These are phyloP conservation scores for Caenorhabditis drosophilae DNA, from an alignment of 2,888 invertebrate species.

Conservation along the genomic window DNA sequence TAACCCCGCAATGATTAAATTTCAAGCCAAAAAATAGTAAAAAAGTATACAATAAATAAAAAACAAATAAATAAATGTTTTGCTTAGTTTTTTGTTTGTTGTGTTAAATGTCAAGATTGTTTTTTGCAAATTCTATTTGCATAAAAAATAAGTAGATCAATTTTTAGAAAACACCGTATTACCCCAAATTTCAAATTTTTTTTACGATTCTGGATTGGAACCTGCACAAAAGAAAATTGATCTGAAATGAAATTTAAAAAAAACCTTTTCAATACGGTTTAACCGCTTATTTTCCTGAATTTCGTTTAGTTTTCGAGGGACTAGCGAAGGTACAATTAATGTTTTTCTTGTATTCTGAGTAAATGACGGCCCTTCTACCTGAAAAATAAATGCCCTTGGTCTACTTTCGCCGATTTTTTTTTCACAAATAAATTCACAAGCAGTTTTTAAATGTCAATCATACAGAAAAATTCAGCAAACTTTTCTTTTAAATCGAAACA, in stretches of 20 bases:
- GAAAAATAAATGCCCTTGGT: no score
- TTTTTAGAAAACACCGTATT: no score
- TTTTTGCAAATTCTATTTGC: no score
- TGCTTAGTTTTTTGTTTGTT: no score
- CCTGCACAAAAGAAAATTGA: not conserved
- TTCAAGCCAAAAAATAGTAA: no score
- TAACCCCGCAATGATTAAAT: no score
- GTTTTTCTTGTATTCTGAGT: slow-evolving; percentile 42
- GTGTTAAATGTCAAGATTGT: no score
- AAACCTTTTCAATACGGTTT: slow-evolving; percentile 44
- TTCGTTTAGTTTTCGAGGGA: slow-evolving; percentile 46
- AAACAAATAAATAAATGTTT: no score
- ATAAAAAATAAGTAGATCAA: no score
- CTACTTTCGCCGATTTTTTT: no score
- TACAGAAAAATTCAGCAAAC: not conserved
- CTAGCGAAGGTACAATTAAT: slow-evolving; percentile 31
- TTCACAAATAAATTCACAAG: not conserved
- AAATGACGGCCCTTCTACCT: slow-evolving; percentile 47
- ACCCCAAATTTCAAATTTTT: no score
- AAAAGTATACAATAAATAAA: no score
- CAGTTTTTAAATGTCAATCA: not conserved
- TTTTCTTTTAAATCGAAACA: not conserved
- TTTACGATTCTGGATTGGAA: not conserved
- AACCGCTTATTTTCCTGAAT: slow-evolving; percentile 46
- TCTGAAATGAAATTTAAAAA: not conserved